A percentile compares a stretch with the other conserved stretches of the same genome.
Evolutionary conservation across 30 jellyfish, hydroid and myxozoan genomes (phyloP).

Genomic region (Aurelia aurita complex sp. Pacific): DNA sequence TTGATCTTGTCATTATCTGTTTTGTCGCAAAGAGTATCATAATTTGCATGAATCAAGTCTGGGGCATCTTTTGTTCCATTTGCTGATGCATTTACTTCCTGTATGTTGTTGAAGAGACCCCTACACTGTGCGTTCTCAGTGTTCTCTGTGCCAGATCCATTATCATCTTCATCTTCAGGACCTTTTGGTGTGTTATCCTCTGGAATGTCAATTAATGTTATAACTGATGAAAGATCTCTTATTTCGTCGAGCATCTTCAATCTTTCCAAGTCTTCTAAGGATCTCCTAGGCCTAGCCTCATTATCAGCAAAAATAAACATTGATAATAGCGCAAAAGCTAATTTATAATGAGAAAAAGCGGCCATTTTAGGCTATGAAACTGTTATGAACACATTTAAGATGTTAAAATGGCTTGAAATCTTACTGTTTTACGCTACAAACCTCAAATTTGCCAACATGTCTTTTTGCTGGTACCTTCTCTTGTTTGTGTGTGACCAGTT

Average conservation of each 20-base stretch:
- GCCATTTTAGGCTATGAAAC: too few species aligned
- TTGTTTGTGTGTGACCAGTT: too few species aligned
- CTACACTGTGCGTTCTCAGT: conserved; percentile 3
- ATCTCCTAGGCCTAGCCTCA: conserved; percentile 30
- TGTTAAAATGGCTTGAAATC: too few species aligned
- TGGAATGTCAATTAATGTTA: conserved; percentile 36
- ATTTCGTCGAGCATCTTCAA: conserved; percentile 17
- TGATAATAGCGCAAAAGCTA: neutral
- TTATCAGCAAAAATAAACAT: neutral
- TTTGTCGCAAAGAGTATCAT: conserved; percentile 41
- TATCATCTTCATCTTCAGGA: conserved; percentile 67
- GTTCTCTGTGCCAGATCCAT: conserved; percentile 34
- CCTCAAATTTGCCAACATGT: too few species aligned
- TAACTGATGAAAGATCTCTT: conserved; percentile 26
- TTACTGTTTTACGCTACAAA: too few species aligned
- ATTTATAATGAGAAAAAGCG: too few species aligned
- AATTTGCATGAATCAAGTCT: conserved; percentile 49
- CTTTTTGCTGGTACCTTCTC: too few species aligned
- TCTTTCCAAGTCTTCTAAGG: conserved; percentile 2
- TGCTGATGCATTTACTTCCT: conserved; percentile 28
- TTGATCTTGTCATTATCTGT: conserved; percentile 31
- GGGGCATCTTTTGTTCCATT: conserved; percentile 26
- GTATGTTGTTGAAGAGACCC: conserved; percentile 7
- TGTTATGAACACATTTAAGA: too few species aligned
- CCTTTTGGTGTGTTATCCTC: conserved; percentile 70